Evolutionary conservation across 2,113 vertebrate genomes (phyloP).

Genomic region (Machaerirhynchus nigripectus): DNA sequence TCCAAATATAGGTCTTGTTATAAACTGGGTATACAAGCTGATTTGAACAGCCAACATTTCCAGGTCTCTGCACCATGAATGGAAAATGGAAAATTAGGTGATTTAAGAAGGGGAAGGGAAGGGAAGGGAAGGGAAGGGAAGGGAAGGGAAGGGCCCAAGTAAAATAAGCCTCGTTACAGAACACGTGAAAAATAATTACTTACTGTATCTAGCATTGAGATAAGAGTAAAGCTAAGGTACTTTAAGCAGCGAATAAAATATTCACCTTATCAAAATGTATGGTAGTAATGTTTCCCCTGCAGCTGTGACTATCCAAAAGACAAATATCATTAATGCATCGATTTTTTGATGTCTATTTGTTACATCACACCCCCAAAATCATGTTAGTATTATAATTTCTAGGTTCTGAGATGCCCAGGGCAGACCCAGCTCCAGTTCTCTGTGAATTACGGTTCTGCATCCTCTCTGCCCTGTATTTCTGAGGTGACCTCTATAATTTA

Average conservation of each 20-base stretch:
- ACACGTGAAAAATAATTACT: background rate
- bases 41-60: background rate
- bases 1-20: background rate
- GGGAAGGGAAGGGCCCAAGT: accelerated
- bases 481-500: background rate
- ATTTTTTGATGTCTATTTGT: background rate
- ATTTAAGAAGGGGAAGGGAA: background rate
- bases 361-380: background rate
- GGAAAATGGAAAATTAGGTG: background rate
- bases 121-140: no score
- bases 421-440: background rate
- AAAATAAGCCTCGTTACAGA: background rate
- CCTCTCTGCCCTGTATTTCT: background rate
- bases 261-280: background rate
- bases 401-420: background rate
- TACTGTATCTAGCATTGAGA: background rate
- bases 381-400: background rate
- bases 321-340: background rate
- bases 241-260: background rate
- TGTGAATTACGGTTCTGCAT: background rate
- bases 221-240: background rate
- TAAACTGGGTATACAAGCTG: background rate
- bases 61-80: background rate
- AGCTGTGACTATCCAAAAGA: background rate
- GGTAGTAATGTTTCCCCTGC: background rate